Base-by-base conservation (phyloP, 2,113 vertebrate genomes). In the Spea bombifrons region DNA sequence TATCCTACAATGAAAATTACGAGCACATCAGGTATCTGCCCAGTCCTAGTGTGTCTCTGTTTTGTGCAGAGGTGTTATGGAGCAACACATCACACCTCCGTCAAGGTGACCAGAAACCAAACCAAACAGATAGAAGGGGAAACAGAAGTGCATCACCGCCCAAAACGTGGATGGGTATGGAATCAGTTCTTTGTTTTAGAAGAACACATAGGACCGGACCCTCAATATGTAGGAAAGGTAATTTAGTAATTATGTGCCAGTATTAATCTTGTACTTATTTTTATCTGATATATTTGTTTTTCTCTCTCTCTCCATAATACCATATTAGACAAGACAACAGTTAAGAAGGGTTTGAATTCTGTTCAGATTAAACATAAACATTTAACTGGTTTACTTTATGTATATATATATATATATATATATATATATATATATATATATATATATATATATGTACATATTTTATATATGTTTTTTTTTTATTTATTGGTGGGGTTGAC, bases 141-240 rank as follows among this genome's bases (percentile, higher is more conserved):
- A 90, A 96, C 94, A 9, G 96, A 99, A 92, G 94, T 98, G 13
- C 97, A 99, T 88, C 97, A 99, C 88, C 92, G 97, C 80, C 97
- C 96, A 15, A 99, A 99, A 85, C 93, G 97, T 4, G 97, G 97
- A 89, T 99, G 97, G 97, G 98, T 99, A 82, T 99, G 97, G 97
- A 99, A 99, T 89, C 97, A 99, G 90, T 99, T 99, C 95, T 99
- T 99, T 92, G 97, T 99, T 95, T 96, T 99, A 96, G 97, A 99
- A 95, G 97, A 99, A 90, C 97, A 99, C 79, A 94, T 99, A 87
- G 97, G 97, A 89, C 91, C 96, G 73, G 96, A 99, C 63, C 93
- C 95, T 73, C 97, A 99, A 77, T 98, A 99, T 80, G 96, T 99
- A 73, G 97, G 97, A 87, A 99, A 99, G 94, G 97, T 99, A 96